These are phyloP conservation scores for Globodera ellingtonae DNA, from an alignment of 1,140 invertebrate genomes.

Conservation along the genomic window DNA sequence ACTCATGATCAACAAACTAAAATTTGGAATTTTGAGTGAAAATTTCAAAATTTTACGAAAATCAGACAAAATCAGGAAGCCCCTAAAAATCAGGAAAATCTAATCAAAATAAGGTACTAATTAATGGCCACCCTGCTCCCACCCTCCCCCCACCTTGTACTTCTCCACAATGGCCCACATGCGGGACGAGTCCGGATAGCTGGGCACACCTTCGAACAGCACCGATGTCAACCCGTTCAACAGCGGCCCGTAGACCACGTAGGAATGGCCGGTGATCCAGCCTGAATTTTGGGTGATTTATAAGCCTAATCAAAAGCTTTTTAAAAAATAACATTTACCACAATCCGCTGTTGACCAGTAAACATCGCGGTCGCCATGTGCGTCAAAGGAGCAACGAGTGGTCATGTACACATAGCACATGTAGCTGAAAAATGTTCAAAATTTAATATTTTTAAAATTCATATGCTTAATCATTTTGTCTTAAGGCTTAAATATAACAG, in stretches of 20 bases:
- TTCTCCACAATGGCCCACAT: slow-evolving; percentile 91
- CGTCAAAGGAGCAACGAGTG: slow-evolving; percentile 78
- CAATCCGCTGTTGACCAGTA: slow-evolving; percentile 99
- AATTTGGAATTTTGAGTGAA: no score
- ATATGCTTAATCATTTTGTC: background rate
- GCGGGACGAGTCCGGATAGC: slow-evolving; percentile 72
- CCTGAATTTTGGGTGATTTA: slow-evolving; percentile 68
- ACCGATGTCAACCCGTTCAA: slow-evolving; percentile 89
- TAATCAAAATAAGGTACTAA: no score
- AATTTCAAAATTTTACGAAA: no score
- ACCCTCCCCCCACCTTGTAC: slow-evolving; percentile 76
- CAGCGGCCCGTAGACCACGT: slow-evolving; percentile 90
- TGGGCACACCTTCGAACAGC: slow-evolving; percentile 94
- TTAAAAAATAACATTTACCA: slow-evolving; percentile 11
- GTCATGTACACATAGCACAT: slow-evolving; percentile 74
- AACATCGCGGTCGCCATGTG: slow-evolving; percentile 79
- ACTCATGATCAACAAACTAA: no score
- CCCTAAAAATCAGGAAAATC: no score
- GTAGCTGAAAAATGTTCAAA: slow-evolving; percentile 71
- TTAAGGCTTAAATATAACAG: background rate
- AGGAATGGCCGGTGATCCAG: slow-evolving; percentile 90
- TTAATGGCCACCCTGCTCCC: no score
- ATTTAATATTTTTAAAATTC: background rate
- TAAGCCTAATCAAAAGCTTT: no score
- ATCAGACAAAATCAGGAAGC: no score